Conservation (phyloP, 2,888 invertebrate genomes). For the Diaprepes abbreviatus region DNA sequence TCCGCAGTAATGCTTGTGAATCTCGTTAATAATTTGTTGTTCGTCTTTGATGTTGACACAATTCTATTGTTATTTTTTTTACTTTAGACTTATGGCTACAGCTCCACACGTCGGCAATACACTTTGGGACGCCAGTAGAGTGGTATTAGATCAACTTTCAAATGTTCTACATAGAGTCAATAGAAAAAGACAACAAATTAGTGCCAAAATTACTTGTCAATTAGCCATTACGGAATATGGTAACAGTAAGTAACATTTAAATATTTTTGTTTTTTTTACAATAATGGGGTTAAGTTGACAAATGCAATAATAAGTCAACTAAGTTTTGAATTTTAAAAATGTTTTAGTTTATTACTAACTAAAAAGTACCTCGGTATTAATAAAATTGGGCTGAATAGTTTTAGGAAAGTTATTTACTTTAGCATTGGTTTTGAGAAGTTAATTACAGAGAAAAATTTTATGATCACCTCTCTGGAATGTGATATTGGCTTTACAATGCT, state of each 20-base stretch:
- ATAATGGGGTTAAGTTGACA: too few relatives aligned
- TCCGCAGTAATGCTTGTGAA: neutral
- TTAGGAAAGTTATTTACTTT: too few relatives aligned
- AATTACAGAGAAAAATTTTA: too few relatives aligned
- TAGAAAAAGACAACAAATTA: constrained; percentile 66
- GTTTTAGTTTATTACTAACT: too few relatives aligned
- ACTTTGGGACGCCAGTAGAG: constrained; percentile 72
- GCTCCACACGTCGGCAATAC: constrained; percentile 80
- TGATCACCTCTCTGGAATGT: too few relatives aligned
- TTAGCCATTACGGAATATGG: constrained; percentile 77
- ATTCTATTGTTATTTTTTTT: neutral
- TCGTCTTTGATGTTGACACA: neutral
- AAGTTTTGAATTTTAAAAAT: too few relatives aligned
- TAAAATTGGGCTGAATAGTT: too few relatives aligned
- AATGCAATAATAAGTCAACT: too few relatives aligned
- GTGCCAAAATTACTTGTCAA: constrained; percentile 75
- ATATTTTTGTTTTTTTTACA: neutral
- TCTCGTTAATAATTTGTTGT: neutral
- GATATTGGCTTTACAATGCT: too few relatives aligned
- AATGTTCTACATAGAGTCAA: constrained; percentile 70
- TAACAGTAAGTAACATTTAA: constrained; percentile 64
- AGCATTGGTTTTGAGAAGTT: too few relatives aligned
- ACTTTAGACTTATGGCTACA: constrained; percentile 76
- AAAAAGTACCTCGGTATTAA: too few relatives aligned
- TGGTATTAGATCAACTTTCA: constrained; percentile 73